Evolutionary conservation across 2,797 vertebrate genomes (phyloP).

Genomic region (Hypotaenidia okinawae): DNA sequence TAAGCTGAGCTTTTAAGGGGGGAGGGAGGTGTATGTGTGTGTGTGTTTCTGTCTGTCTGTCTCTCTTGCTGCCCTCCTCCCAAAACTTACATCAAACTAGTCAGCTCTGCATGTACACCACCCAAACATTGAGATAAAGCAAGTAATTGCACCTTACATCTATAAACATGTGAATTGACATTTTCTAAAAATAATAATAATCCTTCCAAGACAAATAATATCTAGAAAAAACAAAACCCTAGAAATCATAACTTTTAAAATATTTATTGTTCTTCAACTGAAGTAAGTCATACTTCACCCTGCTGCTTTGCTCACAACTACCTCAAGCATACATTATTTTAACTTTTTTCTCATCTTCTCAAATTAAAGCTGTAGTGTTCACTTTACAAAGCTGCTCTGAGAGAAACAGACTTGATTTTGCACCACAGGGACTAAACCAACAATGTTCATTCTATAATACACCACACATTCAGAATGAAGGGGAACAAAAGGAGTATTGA

Average conservation of each 20-base stretch:
- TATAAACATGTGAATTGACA: neutral
- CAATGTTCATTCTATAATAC: slow-evolving; percentile 6
- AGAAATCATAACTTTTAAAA: neutral
- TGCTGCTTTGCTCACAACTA: neutral
- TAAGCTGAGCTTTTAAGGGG: neutral
- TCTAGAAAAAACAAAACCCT: neutral
- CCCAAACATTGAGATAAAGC: neutral
- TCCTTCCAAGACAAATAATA: neutral
- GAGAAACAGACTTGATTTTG: slow-evolving; percentile 19
- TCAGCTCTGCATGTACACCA: neutral
- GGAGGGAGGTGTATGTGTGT: no score
- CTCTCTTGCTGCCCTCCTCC: accelerated
- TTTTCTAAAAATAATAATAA: neutral
- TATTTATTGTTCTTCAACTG: neutral
- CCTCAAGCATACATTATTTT: neutral
- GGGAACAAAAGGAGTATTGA: slow-evolving; percentile 61
- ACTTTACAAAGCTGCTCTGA: neutral
- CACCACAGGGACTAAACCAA: slow-evolving; percentile 37
- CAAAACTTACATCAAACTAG: neutral
- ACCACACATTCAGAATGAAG: slow-evolving; percentile 4
- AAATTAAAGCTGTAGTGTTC: neutral
- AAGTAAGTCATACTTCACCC: neutral
- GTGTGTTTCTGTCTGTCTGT: neutral
- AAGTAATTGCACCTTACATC: neutral
- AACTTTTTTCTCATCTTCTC: neutral